Conservation (phyloP, 2,113 vertebrate genomes). For the Phrynosoma blainvillii region DNA sequence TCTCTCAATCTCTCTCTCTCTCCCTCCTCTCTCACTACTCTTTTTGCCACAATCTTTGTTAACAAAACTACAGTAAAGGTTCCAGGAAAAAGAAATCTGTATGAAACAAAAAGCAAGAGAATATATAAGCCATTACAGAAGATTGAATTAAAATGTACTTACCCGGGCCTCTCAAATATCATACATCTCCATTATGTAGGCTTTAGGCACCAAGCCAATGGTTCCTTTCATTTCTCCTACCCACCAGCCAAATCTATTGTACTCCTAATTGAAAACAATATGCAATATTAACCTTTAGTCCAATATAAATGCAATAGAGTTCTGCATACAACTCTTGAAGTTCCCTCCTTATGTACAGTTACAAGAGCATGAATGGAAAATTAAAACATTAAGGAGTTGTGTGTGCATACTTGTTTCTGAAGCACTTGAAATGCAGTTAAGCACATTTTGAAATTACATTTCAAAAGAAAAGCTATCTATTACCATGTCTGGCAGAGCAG, state of each 20-base stretch:
- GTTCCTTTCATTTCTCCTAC: constrained; percentile 94
- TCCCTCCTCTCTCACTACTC: not conserved
- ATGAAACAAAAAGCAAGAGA: constrained; percentile 79
- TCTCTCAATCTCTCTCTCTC: not conserved
- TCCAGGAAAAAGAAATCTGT: constrained; percentile 79
- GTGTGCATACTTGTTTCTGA: constrained; percentile 65
- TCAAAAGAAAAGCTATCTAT: constrained; percentile 52
- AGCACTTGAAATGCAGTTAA: constrained; percentile 62
- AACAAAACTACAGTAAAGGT: constrained; percentile 75
- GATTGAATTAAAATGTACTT: constrained; percentile 89
- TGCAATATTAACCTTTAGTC: constrained; percentile 84
- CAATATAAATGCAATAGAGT: constrained; percentile 74
- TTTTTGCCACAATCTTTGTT: constrained; percentile 71
- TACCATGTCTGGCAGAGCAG: constrained; percentile 23
- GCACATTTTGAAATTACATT: constrained; percentile 66
- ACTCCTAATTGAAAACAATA: constrained; percentile 92
- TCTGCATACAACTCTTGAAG: constrained; percentile 76
- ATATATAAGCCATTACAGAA: constrained; percentile 83
- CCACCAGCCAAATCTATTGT: constrained; percentile 97
- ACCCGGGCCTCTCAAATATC: constrained; percentile 85
- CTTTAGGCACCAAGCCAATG: constrained; percentile 96
- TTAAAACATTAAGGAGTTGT: constrained; percentile 71
- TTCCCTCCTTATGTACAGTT: constrained; percentile 75
- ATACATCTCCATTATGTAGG: constrained; percentile 94
- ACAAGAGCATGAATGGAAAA: constrained; percentile 72